Conservation (phyloP, 1,140 invertebrate species). For the Fopius arisanus region DNA sequence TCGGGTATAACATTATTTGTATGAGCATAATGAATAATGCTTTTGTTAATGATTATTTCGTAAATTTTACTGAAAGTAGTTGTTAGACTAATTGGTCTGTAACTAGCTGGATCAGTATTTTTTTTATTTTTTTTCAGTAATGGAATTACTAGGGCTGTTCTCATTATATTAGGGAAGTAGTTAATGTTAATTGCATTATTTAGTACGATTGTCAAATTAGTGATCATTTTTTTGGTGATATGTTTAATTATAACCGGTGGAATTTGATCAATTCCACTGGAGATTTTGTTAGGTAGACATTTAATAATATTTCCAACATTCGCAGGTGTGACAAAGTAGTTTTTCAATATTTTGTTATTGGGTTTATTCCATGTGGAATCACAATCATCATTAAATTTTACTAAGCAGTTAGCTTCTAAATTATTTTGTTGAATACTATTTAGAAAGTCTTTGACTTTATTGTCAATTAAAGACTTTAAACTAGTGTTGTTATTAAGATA, state of each 20-base stretch:
- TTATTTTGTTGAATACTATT: no score
- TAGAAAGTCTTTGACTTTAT: neutral
- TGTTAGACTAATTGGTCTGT: slow-evolving; percentile 28
- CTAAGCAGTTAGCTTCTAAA: no score
- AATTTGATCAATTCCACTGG: slow-evolving; percentile 18
- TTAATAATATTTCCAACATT: no score
- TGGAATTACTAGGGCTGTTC: slow-evolving; percentile 13
- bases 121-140: neutral
- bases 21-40: neutral
- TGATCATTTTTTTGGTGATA: neutral
- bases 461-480: neutral
- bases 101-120: neutral
- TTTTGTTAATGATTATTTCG: slow-evolving; percentile 21
- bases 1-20: slow-evolving; percentile 12
- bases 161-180: slow-evolving; percentile 24
- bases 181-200: slow-evolving; percentile 24
- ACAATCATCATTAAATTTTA: no score
- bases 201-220: slow-evolving; percentile 9
- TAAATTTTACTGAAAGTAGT: no score
- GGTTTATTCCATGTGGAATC: no score
- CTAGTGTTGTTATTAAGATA: neutral
- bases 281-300: slow-evolving; percentile 28
- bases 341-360: no score
- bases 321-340: no score
- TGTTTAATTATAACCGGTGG: slow-evolving; percentile 23